Conservation (phyloP, 2,797 vertebrate species). For the Lepilemur septentrionalis region DNA sequence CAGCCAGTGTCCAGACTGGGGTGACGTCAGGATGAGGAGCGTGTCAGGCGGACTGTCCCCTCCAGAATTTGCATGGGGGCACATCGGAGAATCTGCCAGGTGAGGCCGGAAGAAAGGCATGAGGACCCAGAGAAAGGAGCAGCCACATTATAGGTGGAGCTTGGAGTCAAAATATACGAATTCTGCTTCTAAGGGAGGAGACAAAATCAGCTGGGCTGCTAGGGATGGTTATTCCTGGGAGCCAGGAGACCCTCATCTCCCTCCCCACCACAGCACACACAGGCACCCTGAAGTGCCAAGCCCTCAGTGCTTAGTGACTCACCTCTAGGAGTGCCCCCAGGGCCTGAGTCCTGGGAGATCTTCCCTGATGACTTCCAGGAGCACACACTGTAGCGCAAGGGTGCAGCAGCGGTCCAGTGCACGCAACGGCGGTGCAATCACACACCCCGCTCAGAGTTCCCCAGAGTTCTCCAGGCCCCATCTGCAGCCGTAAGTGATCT, state of each 20-base stretch:
- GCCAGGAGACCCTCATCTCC: fast-evolving
- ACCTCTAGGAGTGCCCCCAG: background rate
- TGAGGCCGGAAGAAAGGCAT: background rate
- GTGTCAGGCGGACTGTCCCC: background rate
- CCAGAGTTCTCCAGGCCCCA: no score
- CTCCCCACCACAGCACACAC: fast-evolving
- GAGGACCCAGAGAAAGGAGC: background rate
- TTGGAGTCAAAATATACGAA: background rate
- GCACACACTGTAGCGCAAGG: fast-evolving
- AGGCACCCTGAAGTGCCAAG: fast-evolving
- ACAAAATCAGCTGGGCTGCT: background rate
- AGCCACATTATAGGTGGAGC: background rate
- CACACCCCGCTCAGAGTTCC: background rate
- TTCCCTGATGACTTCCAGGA: background rate
- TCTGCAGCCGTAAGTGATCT: background rate
- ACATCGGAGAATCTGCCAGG: background rate
- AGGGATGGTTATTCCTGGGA: background rate
- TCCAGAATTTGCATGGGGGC: background rate
- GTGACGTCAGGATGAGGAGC: fast-evolving
- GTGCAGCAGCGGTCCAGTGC: background rate
- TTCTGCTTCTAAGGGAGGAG: background rate
- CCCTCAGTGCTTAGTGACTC: background rate
- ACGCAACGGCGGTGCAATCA: no score
- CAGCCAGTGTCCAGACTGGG: background rate
- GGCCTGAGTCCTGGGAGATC: background rate